Evolutionary conservation across 2,888 invertebrate species (phyloP).

Genomic region (Linnaemya tessellans): DNA sequence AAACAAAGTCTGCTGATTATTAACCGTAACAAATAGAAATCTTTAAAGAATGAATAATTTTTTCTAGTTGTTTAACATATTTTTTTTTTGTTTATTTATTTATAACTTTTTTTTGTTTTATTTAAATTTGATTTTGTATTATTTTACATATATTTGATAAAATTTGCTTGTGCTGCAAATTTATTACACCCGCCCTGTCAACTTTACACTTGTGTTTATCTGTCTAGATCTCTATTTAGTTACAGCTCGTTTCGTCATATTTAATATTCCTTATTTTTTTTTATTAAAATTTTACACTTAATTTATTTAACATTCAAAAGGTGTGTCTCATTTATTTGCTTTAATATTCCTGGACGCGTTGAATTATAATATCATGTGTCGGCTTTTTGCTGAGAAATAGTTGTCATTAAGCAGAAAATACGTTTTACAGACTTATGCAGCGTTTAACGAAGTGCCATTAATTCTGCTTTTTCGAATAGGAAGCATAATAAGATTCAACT

Average conservation of each 20-base stretch:
- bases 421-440: too few species aligned
- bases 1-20: neutral
- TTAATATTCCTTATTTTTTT: constrained; percentile 6
- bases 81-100: too few species aligned
- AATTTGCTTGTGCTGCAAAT: neutral
- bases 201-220: neutral
- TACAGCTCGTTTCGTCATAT: neutral
- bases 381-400: constrained; percentile 6
- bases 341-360: constrained; percentile 6
- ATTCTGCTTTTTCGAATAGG: neutral
- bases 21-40: too few species aligned
- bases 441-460: too few species aligned
- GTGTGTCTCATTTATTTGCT: constrained; percentile 22
- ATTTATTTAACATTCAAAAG: constrained; percentile 31
- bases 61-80: too few species aligned
- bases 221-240: neutral
- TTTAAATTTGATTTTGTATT: too few species aligned
- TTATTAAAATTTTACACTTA: constrained; percentile 26
- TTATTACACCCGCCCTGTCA: neutral
- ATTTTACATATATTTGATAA: too few species aligned
- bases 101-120: too few species aligned
- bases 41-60: too few species aligned
- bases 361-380: constrained; percentile 19
- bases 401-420: constrained; percentile 2
- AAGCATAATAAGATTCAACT: too few species aligned